A percentile compares a stretch with the other conserved stretches of the same genome.
phyloP scores from a whole-genome alignment of 2,888 invertebrate species.

The Trichopria drosophilae region DNA sequence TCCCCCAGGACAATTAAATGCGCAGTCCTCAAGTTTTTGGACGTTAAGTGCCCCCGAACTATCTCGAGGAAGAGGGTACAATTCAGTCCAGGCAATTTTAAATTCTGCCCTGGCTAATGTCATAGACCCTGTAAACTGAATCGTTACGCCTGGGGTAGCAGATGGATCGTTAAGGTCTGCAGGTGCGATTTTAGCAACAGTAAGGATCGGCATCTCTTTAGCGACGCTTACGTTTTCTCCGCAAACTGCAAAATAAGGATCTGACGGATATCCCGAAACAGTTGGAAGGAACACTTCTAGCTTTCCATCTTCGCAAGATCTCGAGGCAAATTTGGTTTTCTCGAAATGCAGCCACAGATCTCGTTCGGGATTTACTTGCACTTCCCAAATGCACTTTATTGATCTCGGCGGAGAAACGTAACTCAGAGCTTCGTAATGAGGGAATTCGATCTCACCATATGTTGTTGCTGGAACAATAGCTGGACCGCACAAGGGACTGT shows the following conservation, averaged over 20 bases:
- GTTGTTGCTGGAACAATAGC: constrained; percentile 77
- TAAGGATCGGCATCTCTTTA: constrained; percentile 77
- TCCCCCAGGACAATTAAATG: constrained; percentile 85
- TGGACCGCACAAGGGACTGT: constrained; percentile 85
- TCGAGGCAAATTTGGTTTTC: constrained; percentile 81
- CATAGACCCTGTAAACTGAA: constrained; percentile 76
- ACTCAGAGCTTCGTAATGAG: constrained; percentile 78
- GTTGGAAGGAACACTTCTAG: constrained; percentile 80
- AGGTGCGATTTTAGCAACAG: constrained; percentile 72
- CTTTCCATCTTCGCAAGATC: constrained; percentile 84
- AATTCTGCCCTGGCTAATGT: constrained; percentile 81
- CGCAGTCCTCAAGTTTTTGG: constrained; percentile 76
- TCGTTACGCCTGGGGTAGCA: constrained; percentile 59
- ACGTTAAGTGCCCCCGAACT: constrained; percentile 79
- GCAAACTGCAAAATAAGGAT: constrained; percentile 80
- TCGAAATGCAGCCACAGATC: constrained; percentile 88
- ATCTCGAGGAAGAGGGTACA: constrained; percentile 83
- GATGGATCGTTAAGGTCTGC: constrained; percentile 40
- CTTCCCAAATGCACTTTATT: constrained; percentile 76
- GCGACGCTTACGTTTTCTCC: constrained; percentile 84
- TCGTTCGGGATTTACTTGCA: constrained; percentile 78
- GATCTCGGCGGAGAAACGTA: constrained; percentile 57
- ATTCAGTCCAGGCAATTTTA: constrained; percentile 87
- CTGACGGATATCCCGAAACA: constrained; percentile 57
- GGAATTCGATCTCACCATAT: constrained; percentile 86